Base-by-base conservation (phyloP, 2,888 invertebrate species). In the Cylindroiulus punctatus region DNA sequence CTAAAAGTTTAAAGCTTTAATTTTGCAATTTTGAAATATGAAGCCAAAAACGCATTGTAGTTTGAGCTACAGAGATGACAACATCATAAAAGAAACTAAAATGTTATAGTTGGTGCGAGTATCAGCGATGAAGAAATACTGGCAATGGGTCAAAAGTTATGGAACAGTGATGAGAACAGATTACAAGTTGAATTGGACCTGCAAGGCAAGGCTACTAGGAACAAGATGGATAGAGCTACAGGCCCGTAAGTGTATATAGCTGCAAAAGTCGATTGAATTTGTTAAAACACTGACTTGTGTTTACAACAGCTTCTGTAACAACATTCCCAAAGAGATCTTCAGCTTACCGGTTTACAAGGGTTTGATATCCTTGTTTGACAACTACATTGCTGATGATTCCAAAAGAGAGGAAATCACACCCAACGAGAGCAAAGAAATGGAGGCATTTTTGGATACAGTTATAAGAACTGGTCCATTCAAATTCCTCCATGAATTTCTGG, bases 391-490 rank as follows among this genome's bases (percentile, higher is more conserved):
- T 87, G 94, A 95, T 88, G 93, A 94, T 0, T 92, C 93, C 86
- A 92, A 93, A n/a, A 94, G 94, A 89, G 97, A 97, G 91, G 92
- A 95, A 89, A 94, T 96, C 40, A 95, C 95, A 1, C 92, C 94
- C 88, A 76, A 88, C 36, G 96, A 96, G 91, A 93, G 93, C 87
- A 93, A 92, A 86, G 97, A 97, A 92, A 95, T 96, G 91, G 94
- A 94, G 88, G 93, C 93, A 42, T 94, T 98, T 88, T 92, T 98
- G 88, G 95, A 96, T 90, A 93, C 94, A 0, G 92, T 97, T 76
- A 92, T 96, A 91, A 92, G 93, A 22, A 96, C 97, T 0, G 91
- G 93, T 19, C 95, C 97, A 0, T 95, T 97, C 93, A 92, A 93
- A 87, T 92, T 93, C 88, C 92, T 95, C 0, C 94, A 94, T 92